Base-by-base conservation (phyloP, 2,888 invertebrate genomes). In the Mesochorus sp. region DNA sequence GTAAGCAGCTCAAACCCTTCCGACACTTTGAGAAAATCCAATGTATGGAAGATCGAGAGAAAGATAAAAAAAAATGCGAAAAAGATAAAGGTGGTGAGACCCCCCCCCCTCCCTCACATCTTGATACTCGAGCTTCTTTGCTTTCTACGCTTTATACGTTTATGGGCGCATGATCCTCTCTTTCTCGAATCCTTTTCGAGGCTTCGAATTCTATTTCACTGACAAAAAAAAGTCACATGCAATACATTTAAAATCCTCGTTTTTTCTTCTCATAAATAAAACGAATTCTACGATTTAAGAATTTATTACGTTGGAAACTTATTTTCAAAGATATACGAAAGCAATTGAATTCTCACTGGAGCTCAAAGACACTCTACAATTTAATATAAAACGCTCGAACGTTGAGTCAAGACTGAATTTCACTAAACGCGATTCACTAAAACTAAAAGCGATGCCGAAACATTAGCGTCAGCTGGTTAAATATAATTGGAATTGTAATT, bases 1-100 rank as follows among this genome's bases (percentile, higher is more conserved):
- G 44, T 42, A 51, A 59, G 53, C 37, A 2, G 31, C 17, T n/a
- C 37, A 31, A 59, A 57, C 49, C 51, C 59, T 76, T 71, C 64
- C 66, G 42, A 34, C 49, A 37, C 55, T 42, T 12, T 26, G 34
- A 31, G 31, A 31, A 55, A 49, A 66, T 66, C 19, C 47, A 66
- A 73, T 57, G 66, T 31, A 24, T 12, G 24, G 61, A 55, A 28
- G 8, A 14, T 21, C 12, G 28, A 34, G 6, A 34, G 1, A 34
- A 5, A 4, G 39, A 6, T 2, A 12, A 12, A 12, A 12, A 39
- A 1, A 12, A 14, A 39, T 2, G 5, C 2, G 1, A 14, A 39
- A 5, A 14, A 39, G 24, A n/a, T 8, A 44, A 55, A 12, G 53
- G 17, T 14, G 17, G 34, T 8, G 28, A 34, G 14, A 28, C 8